Conservation (phyloP, 2,113 vertebrate species). For the Anolis sagrei region DNA sequence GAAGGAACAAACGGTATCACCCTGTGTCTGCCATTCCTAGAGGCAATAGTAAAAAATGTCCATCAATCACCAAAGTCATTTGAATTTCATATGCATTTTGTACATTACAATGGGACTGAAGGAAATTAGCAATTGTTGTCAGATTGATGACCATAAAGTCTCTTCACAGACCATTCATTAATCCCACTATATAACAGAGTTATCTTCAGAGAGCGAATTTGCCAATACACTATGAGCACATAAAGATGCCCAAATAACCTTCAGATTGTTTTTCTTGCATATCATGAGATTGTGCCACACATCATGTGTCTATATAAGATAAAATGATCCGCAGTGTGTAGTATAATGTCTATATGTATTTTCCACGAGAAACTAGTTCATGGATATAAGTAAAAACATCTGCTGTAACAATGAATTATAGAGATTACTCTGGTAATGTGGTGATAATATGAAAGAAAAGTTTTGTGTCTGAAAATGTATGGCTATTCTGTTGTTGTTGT, state of each 20-base stretch:
- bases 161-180: not conserved
- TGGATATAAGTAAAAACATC: too few species aligned
- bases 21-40: not conserved
- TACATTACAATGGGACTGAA: not conserved
- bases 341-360: not conserved
- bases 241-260: not conserved
- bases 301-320: too few species aligned
- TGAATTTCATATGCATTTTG: not conserved
- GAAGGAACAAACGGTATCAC: not conserved
- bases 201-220: not conserved
- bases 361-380: too few species aligned
- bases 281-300: not conserved
- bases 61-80: not conserved
- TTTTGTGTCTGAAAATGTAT: too few species aligned
- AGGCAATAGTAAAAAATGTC: not conserved
- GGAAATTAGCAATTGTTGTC: not conserved
- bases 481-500: too few species aligned
- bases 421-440: too few species aligned
- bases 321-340: not conserved
- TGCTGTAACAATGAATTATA: too few species aligned
- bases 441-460: too few species aligned
- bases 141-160: not conserved
- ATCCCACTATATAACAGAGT: too few species aligned
- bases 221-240: not conserved
- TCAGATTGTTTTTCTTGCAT: not conserved